These are phyloP conservation scores for Zosterops lateralis DNA, from an alignment of 2,113 vertebrate genomes.

Conservation along the genomic window DNA sequence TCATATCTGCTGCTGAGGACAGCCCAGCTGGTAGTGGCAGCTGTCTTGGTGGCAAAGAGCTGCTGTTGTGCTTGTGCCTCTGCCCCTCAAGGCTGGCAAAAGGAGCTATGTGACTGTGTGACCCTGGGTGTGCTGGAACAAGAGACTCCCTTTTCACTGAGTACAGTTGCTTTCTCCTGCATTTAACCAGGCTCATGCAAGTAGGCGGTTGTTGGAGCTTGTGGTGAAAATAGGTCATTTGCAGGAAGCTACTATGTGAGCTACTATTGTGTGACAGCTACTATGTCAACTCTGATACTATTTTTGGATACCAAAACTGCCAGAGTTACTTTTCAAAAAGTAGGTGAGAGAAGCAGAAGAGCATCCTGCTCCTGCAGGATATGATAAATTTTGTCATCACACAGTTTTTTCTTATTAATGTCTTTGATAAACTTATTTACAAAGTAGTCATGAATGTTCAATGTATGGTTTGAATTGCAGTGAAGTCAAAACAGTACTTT, in stretches of 20 bases:
- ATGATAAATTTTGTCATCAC: neutral
- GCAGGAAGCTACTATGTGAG: neutral
- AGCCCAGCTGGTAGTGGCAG: neutral
- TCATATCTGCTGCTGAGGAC: neutral
- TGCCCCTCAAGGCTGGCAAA: neutral
- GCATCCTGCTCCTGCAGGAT: neutral
- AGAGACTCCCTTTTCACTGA: neutral
- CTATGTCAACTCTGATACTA: neutral
- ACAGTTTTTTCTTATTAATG: neutral
- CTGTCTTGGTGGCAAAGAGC: neutral
- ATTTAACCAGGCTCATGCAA: neutral
- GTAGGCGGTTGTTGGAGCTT: neutral
- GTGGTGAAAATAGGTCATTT: neutral
- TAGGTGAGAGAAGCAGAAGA: neutral
- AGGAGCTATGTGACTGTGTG: neutral
- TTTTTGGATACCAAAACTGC: neutral
- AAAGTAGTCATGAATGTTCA: neutral
- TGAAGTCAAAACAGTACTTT: neutral
- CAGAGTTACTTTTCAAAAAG: neutral
- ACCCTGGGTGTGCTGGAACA: rapidly evolving
- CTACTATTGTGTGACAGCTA: neutral
- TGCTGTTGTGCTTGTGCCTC: neutral
- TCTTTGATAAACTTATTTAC: neutral
- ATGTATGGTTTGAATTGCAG: neutral
- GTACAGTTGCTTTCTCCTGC: neutral